phyloP scores from a whole-genome alignment of 2,113 vertebrate genomes.

The Oryzias celebensis region DNA sequence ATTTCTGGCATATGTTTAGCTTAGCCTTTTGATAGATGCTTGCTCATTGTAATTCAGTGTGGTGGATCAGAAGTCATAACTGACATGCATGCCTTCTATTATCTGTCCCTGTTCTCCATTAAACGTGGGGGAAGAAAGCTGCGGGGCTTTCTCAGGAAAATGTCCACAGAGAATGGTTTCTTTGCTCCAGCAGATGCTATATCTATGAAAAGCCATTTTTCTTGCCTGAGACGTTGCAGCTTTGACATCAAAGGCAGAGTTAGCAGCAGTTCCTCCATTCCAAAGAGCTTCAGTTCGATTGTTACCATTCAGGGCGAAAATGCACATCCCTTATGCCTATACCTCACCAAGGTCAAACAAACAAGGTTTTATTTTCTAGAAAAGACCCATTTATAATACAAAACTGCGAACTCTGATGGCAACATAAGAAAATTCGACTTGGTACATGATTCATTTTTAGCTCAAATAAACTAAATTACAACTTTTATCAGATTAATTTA shows the following conservation, averaged over 20 bases:
- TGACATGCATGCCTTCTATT: constrained; percentile 18
- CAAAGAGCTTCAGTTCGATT: constrained; percentile 47
- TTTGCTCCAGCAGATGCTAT: constrained; percentile 42
- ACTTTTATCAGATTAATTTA: too few relatives aligned
- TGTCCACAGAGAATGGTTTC: constrained; percentile 45
- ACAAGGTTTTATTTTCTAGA: constrained; percentile 9
- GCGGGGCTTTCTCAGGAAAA: constrained; percentile 35
- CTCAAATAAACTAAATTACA: too few relatives aligned
- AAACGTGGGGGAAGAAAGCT: constrained; percentile 29
- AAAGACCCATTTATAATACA: not conserved
- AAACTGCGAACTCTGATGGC: constrained; percentile 9
- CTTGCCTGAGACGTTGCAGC: constrained; percentile 41
- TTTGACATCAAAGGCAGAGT: constrained; percentile 61
- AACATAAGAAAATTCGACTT: not conserved
- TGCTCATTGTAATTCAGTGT: constrained; percentile 5
- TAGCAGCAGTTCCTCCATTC: constrained; percentile 42
- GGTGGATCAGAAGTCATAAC: constrained; percentile 16
- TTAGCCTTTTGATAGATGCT: not conserved
- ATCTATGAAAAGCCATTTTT: constrained; percentile 49
- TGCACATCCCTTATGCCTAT: constrained; percentile 14
- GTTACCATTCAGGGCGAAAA: constrained; percentile 34
- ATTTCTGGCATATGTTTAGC: not conserved
- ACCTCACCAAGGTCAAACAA: constrained; percentile 45
- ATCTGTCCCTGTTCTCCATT: constrained; percentile 30
- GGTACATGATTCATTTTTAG: too few relatives aligned